phyloP scores from a whole-genome alignment of 2,113 vertebrate genomes.

The Chaenogobius annularis region DNA sequence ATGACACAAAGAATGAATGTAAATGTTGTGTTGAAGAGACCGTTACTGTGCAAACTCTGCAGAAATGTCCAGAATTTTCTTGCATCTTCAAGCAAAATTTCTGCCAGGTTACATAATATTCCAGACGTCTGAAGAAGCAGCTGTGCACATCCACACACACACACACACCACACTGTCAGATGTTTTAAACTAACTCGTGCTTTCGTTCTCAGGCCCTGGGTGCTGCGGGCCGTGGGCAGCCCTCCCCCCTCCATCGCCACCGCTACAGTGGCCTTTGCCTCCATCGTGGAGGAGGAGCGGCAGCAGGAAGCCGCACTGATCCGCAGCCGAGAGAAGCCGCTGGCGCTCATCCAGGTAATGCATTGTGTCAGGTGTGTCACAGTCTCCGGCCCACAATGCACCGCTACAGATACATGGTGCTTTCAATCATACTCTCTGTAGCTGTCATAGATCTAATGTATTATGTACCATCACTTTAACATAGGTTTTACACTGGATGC shows the following conservation, averaged over 20 bases:
- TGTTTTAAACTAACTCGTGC: neutral
- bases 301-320: conserved; percentile 94
- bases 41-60: neutral
- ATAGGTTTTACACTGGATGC: neutral
- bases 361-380: conserved; percentile 17
- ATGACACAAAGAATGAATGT: neutral
- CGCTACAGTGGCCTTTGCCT: conserved; percentile 85
- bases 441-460: neutral
- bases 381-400: neutral
- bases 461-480: neutral
- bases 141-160: neutral
- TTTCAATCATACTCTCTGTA: neutral
- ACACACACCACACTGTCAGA: neutral
- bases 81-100: neutral
- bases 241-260: conserved; percentile 67
- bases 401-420: conserved; percentile 3
- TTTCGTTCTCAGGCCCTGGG: conserved; percentile 85
- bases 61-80: neutral
- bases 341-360: conserved; percentile 94
- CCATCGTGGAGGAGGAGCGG: conserved; percentile 93
- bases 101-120: conserved; percentile 9
- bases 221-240: conserved; percentile 75
- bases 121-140: neutral
- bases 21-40: neutral
- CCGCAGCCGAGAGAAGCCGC: conserved; percentile 92